Percentiles rank a stretch among this genome's conserved stretches.
These are phyloP conservation scores for Enteromius trimaculatus DNA, from an alignment of 2,797 vertebrate genomes.

Conservation along the genomic window DNA sequence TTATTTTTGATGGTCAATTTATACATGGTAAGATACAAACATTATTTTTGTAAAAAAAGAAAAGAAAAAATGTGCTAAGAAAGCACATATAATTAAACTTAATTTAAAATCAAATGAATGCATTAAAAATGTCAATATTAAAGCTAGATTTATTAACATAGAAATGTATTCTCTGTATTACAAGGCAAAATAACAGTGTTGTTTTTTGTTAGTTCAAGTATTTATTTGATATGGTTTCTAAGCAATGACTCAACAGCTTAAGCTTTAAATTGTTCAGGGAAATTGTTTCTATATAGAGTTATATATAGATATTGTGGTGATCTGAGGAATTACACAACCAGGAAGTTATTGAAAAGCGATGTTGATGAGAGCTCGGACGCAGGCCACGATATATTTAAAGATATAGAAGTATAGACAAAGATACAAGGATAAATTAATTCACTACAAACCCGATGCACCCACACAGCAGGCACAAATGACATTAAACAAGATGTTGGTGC, in stretches of 20 bases:
- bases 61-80: no score
- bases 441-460: neutral
- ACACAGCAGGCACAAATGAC: neutral
- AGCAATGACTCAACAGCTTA: neutral
- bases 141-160: neutral
- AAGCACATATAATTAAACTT: neutral
- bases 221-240: neutral
- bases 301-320: neutral
- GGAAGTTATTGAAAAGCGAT: no score
- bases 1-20: neutral
- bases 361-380: no score
- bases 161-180: neutral
- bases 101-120: neutral
- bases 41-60: no score
- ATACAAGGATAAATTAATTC: no score
- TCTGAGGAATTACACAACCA: no score
- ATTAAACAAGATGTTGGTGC: neutral
- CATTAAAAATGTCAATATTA: neutral
- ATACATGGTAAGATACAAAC: conserved; percentile 12
- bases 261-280: neutral
- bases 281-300: neutral
- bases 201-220: neutral
- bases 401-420: neutral
- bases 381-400: neutral
- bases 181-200: neutral